Conservation (phyloP, 37 sponge, comb jelly and placozoan genomes). For the Beroe forskalii region DNA sequence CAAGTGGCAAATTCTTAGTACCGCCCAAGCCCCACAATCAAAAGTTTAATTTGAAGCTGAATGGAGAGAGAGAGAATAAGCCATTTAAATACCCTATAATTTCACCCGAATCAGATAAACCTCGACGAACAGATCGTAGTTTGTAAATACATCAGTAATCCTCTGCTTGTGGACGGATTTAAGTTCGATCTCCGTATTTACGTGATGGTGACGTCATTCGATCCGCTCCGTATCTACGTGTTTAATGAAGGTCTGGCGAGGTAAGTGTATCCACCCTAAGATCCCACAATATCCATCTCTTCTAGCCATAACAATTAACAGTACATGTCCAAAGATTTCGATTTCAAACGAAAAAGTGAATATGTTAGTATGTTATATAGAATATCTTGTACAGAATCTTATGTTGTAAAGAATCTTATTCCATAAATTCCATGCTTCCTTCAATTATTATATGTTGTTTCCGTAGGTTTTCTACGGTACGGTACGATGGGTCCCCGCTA, state of each 20-base stretch:
- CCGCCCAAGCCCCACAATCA: no score
- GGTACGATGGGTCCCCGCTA: constrained; percentile 63
- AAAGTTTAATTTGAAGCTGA: no score
- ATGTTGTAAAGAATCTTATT: no score
- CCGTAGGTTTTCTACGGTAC: constrained; percentile 80
- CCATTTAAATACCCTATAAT: no score
- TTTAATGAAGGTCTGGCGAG: constrained; percentile 76
- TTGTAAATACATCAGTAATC: constrained; percentile 75
- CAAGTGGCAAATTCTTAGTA: no score
- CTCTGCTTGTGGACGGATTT: constrained; percentile 76
- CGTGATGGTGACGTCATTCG: constrained; percentile 77
- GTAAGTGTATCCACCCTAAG: no score
- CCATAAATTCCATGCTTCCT: no score
- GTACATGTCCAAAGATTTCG: neutral
- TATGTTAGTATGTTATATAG: neutral
- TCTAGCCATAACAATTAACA: neutral
- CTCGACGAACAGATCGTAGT: constrained; percentile 71
- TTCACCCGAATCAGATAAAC: constrained; percentile 73
- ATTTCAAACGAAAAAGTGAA: neutral
- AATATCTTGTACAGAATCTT: no score
- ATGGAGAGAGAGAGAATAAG: no score
- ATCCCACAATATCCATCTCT: neutral
- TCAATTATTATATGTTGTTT: no score
- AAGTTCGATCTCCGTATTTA: constrained; percentile 83
- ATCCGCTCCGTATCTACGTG: constrained; percentile 75